phyloP scores from a whole-genome alignment of 2,113 vertebrate species.

The Isurus oxyrinchus region DNA sequence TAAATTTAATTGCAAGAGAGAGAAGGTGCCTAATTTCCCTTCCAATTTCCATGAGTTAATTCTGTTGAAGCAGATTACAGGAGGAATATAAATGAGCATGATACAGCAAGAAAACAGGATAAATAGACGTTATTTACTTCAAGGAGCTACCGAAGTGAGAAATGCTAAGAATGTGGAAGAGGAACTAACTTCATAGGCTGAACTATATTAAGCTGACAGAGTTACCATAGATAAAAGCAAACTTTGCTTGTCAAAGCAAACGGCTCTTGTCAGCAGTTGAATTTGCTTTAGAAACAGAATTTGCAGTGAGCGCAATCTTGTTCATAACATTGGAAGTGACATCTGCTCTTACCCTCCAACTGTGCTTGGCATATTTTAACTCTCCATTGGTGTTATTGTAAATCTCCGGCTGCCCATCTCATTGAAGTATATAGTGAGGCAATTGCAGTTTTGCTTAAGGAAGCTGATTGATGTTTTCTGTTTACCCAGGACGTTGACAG shows the following conservation, averaged over 20 bases:
- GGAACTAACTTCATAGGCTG: neutral
- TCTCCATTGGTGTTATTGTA: neutral
- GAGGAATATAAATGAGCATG: neutral
- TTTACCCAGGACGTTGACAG: neutral
- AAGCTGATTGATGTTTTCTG: neutral
- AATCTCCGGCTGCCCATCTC: neutral
- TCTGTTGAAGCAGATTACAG: neutral
- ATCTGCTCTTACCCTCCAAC: neutral
- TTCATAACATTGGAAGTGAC: neutral
- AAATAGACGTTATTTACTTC: neutral
- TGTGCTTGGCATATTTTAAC: neutral
- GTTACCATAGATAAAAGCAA: neutral
- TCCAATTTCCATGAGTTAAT: neutral
- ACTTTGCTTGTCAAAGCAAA: neutral
- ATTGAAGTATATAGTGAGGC: neutral
- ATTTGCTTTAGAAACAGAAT: neutral
- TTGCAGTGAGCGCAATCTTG: neutral
- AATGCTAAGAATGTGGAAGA: neutral
- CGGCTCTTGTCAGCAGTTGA: neutral
- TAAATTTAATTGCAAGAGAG: slow-evolving; percentile 9
- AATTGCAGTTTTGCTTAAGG: neutral
- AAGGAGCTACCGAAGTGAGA: neutral
- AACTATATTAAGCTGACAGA: neutral
- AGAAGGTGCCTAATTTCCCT: slow-evolving; percentile 12
- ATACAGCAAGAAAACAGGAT: neutral